These are phyloP conservation scores for Prunella himalayana DNA, from an alignment of 2,113 vertebrate species.

Conservation along the genomic window DNA sequence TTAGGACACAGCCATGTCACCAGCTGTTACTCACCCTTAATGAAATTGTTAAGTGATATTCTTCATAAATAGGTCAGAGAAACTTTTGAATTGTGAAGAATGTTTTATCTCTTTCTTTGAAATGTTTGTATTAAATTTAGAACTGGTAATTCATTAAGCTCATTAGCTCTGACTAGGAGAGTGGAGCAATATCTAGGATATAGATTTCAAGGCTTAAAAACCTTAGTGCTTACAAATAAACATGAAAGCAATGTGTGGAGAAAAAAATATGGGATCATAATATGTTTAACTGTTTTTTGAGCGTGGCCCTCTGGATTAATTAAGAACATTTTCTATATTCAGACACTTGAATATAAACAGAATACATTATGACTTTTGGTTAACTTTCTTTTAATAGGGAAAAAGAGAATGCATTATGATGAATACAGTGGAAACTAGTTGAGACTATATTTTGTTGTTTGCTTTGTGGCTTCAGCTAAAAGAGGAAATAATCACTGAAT, in stretches of 20 bases:
- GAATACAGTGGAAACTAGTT: not conserved
- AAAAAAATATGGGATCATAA: conserved; percentile 49
- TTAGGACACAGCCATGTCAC: conserved; percentile 69
- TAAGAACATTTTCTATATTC: conserved; percentile 58
- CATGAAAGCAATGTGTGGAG: conserved; percentile 48
- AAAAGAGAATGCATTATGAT: conserved; percentile 36
- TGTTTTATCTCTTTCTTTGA: conserved; percentile 65
- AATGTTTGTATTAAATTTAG: conserved; percentile 63
- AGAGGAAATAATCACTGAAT: not conserved
- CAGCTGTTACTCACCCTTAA: conserved; percentile 75
- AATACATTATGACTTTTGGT: conserved; percentile 47
- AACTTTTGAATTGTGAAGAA: conserved; percentile 63
- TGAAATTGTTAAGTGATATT: conserved; percentile 73
- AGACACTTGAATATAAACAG: conserved; percentile 51
- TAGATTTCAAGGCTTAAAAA: conserved; percentile 53
- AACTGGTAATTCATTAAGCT: conserved; percentile 62
- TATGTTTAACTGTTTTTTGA: conserved; percentile 59
- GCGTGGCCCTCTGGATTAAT: conserved; percentile 43
- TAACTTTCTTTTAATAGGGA: conserved; percentile 29
- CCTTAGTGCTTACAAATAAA: conserved; percentile 60
- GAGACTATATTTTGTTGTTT: conserved; percentile 5
- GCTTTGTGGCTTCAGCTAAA: not conserved
- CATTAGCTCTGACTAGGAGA: conserved; percentile 53
- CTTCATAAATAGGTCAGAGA: conserved; percentile 71
- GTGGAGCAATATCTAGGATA: conserved; percentile 53